Percentiles rank a stretch among this genome's conserved stretches.
phyloP scores from a whole-genome alignment of 2,797 vertebrate species.

The Atherinosoma microstoma region DNA sequence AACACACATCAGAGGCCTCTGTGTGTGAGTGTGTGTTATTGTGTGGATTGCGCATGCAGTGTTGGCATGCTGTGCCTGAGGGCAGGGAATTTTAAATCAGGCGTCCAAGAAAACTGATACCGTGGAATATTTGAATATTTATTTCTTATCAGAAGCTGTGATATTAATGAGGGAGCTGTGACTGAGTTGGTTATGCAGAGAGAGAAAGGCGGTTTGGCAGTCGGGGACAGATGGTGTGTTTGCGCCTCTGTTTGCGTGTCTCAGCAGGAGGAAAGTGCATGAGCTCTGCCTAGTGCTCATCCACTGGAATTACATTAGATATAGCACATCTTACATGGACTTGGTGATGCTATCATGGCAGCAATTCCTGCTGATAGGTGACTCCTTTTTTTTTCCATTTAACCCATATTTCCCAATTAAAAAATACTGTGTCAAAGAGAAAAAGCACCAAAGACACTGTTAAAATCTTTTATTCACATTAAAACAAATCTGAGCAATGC shows the following conservation, averaged over 20 bases:
- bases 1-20: conserved; percentile 48
- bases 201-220: conserved; percentile 20
- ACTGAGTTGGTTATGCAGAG: conserved; percentile 51
- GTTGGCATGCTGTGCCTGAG: conserved; percentile 44
- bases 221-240: conserved; percentile 45
- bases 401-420: neutral
- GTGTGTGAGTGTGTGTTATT: conserved; percentile 14
- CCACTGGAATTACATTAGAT: conserved; percentile 50
- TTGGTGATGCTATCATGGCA: conserved; percentile 12
- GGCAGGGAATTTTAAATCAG: conserved; percentile 73
- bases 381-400: neutral
- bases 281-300: conserved; percentile 71
- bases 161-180: conserved; percentile 65
- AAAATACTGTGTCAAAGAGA: neutral
- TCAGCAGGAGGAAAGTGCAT: conserved; percentile 42
- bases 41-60: conserved; percentile 45
- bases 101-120: conserved; percentile 69
- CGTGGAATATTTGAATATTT: conserved; percentile 71
- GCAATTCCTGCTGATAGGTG: conserved; percentile 17
- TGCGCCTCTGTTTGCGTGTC: conserved; percentile 31
- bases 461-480: neutral
- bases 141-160: conserved; percentile 68
- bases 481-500: neutral
- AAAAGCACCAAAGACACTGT: neutral
- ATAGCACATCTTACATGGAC: conserved; percentile 10